Base-by-base conservation (phyloP, 2,113 vertebrate species). In the Synodontis membranacea region DNA sequence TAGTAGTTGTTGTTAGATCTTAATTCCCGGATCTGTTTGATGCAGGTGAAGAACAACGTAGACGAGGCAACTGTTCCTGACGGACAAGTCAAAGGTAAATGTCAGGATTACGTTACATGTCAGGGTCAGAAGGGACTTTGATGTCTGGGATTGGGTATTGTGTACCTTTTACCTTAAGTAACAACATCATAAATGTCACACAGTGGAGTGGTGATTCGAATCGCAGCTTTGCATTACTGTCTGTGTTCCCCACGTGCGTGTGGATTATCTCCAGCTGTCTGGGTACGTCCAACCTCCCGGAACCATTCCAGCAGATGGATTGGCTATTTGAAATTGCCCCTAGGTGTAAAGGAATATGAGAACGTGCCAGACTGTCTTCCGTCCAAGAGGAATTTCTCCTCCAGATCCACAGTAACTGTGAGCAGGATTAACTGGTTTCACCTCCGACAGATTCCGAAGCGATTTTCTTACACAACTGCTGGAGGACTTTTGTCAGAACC, bases 61-160 rank as follows among this genome's bases (percentile, higher is more conserved):
- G 62, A 87, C 19, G 88, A 90, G 70, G 85, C 87, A 9, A 37
- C 60, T 11, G 80, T 5, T 0, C 39, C 87, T 42, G 91, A 88
- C 4, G 89, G 56, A 64, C 89, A 85, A 79, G 84, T 86, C 3
- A 86, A 62, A 90, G 87, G 91, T 91, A n/a, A 80, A 81, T n/a
- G 10, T 84, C 14, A 46, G 21, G 11, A 56, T 34, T 42, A 42
- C 17, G 28, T 15, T 62, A 39, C 28, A 50, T 5, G 9, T 25
- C 10, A 28, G 58, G 25, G 8, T 60, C 25, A n/a, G 12, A 62
- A 62, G n/a, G 28, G 11, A 11, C 60, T n/a, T 3, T 25, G 25
- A 31, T 62, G 28, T 4, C 28, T 31, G 60, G 58, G 60, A 31
- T n/a, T n/a, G 25, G 9, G 11, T 64, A 25, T 64, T 64, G 28